Percentiles rank a stretch among this genome's conserved stretches.
phyloP scores from a whole-genome alignment of 2,113 vertebrate genomes.

The Paramisgurnus dabryanus region DNA sequence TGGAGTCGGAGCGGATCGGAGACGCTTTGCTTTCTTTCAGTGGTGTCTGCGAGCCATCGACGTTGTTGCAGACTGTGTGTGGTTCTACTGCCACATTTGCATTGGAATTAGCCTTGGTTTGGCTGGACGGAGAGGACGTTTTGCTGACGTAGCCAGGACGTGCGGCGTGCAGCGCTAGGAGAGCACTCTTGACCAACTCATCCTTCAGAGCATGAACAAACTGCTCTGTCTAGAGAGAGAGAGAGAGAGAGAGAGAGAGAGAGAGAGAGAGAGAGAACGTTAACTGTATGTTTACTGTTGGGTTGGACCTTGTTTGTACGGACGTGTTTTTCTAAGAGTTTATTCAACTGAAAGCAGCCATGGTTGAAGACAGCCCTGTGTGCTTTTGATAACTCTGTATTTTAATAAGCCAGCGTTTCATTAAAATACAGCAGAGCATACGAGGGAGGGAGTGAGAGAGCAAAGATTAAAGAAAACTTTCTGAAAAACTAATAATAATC shows the following conservation, averaged over 20 bases:
- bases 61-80: conserved; percentile 66
- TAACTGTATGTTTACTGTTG: no score
- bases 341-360: not conserved
- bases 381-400: conserved; percentile 9
- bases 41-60: conserved; percentile 56
- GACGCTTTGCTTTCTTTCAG: conserved; percentile 63
- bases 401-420: conserved; percentile 7
- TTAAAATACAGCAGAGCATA: not conserved
- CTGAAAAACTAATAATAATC: conserved; percentile 52
- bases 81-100: conserved; percentile 14
- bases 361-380: not conserved
- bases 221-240: conserved; percentile 83
- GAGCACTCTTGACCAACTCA: conserved; percentile 91
- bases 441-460: not conserved
- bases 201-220: conserved; percentile 96
- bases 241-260: conserved; percentile 34
- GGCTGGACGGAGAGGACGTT: conserved; percentile 41
- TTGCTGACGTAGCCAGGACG: conserved; percentile 84
- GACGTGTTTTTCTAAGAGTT: not conserved
- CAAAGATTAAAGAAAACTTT: conserved; percentile 15
- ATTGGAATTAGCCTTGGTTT: conserved; percentile 44
- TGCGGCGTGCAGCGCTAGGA: conserved; percentile 90
- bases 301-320: no score
- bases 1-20: conserved; percentile 70
- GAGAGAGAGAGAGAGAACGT: conserved; percentile 16